Evolutionary conservation across 2,797 vertebrate genomes (phyloP), one percentile per base, ranked within the genome.

Genomic region (Enteromius argenteus): DNA sequence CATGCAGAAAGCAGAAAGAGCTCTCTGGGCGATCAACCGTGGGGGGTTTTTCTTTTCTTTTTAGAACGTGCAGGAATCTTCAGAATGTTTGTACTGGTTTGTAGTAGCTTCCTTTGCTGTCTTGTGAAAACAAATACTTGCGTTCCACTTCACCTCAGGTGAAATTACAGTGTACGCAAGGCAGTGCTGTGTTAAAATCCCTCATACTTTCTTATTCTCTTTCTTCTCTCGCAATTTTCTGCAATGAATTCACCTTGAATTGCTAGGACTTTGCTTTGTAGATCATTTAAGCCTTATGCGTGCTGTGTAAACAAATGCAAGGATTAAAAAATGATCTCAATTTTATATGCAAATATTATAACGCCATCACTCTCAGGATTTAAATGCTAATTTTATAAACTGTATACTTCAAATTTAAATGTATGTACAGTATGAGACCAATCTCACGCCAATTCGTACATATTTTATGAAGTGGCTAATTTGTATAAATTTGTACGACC

Each of bases 1-100:
- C 49, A 51, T 84, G 84, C 69, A 85, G 42, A 39, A 62, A 72
- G 42, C 56, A 77, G 23, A 67, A 72, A 80, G 60, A 82, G 35
- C 64, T 69, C 49, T 69, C 64, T 68, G 35, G 49, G 73, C 53
- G 19, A 30, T 58, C 74, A 69, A 42, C 60, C 46, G 4, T 44
- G 53, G 5, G 5, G 5, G 1, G 53, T 49, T 75, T 39, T 44
- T 37, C 14, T 21, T 67, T 56, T 64, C 15, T 13, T 32, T n/a
- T 76, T n/a, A 42, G 3, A 79, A 49, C 1, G 4, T 46, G 44
- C 44, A 46, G 30, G 32, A 23, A 23, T 83, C 62, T 68, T 83
- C 53, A 27, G 6, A 69, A 69, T 58, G 73, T 46, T 77, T 84
- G 64, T 60, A 46, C 21, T 60, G 56, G 27, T 17, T 72, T 81